Evolutionary conservation across 2,113 vertebrate genomes (phyloP), one percentile per base, ranked within the genome.

Genomic region (Corapipo altera): DNA sequence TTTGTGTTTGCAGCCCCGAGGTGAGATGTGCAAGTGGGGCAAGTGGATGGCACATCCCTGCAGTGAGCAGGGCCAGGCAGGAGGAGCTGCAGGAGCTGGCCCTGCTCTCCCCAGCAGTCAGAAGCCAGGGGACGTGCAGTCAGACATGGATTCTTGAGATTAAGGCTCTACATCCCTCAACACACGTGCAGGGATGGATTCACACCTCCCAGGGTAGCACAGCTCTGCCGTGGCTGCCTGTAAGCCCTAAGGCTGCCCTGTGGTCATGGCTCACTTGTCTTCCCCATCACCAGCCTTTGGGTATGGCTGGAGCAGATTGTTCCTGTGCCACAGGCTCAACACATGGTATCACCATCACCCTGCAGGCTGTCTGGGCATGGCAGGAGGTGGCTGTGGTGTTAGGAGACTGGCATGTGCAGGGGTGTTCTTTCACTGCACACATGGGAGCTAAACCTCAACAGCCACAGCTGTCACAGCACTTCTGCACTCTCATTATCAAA

Each of bases 181-280:
- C 51, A 41, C 0, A 0, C 1, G 1, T 18, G 41, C 26, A 77
- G 64, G 59, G 66, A 11, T 6, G 11, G 57, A 51, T 18, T 65
- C 76, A 46, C 0, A 1, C 39, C 84, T 94, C 35, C 44, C 3
- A 0, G 48, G 33, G 26, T 51, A 72, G 28, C 30, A 23, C 26
- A 55, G 84, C 55, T 61, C 80, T 4, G 8, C 64, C 62, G 49
- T 3, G 3, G 32, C 28, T 33, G 49, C 3, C 0, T 48, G 43
- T 22, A 37, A 72, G 66, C 58, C 57, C 62, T 43, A 15, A 69
- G 62, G 84, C 87, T 73, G 57, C 72, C 80, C 76, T 35, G 49
- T 0, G 3, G 62, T 32, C 33, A 57, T 4, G 0, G 1, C 44
- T 57, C 64, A 11, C 49, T 58, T 58, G 39, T 10, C 35, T 70